These are phyloP conservation scores for Phaenicophaeus curvirostris DNA, from an alignment of 2,797 vertebrate genomes.

Conservation along the genomic window DNA sequence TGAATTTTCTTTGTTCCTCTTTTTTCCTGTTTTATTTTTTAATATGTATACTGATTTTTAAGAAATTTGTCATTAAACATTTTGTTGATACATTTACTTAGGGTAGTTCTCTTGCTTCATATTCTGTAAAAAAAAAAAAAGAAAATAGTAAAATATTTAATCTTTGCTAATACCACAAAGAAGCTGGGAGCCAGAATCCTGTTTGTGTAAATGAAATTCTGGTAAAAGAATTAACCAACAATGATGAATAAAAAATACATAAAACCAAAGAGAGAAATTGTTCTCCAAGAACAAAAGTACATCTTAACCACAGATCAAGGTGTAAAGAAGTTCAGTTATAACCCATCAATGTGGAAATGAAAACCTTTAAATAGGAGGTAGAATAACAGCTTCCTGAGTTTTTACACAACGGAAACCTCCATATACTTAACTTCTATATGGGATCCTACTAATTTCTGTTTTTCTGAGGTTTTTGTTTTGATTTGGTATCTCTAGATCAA, in stretches of 20 bases:
- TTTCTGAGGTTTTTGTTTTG: background rate
- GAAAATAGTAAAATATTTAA: background rate
- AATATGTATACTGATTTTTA: background rate
- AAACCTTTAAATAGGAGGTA: background rate
- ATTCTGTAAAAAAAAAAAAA: background rate
- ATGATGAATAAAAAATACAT: background rate
- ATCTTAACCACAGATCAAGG: background rate
- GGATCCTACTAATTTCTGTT: background rate
- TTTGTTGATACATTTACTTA: background rate
- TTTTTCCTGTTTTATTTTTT: background rate
- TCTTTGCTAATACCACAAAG: background rate
- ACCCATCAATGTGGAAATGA: background rate
- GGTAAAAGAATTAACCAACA: background rate
- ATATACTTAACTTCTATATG: background rate
- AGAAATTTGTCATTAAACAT: background rate
- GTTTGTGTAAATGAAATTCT: background rate
- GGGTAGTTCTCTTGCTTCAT: background rate
- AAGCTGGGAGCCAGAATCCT: background rate
- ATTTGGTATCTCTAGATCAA: background rate
- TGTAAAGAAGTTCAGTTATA: background rate
- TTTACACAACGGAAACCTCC: background rate
- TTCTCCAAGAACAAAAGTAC: background rate
- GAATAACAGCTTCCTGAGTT: background rate
- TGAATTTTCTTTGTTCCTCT: background rate
- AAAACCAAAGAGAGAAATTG: background rate